A percentile compares a stretch with the other conserved stretches of the same genome.
Conservation (phyloP, 2,797 vertebrate genomes). For the Jordanella pulchra region DNA sequence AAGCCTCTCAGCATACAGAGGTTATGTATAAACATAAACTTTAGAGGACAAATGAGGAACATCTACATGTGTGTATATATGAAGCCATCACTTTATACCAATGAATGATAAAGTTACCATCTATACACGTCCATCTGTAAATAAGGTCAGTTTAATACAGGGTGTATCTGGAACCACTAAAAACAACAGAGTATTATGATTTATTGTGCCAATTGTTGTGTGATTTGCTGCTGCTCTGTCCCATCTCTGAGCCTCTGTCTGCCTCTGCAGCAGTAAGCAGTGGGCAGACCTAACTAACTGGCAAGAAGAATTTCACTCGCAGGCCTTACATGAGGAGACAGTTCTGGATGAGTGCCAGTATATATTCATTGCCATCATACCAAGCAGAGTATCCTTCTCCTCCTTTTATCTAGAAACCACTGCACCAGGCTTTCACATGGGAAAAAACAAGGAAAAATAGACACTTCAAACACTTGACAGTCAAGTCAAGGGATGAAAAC, state of each 20-base stretch:
- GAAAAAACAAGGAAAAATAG: conserved; percentile 49
- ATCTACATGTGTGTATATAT: no score
- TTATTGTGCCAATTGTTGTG: conserved; percentile 52
- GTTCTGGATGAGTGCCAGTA: conserved; percentile 54
- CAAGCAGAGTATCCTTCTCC: conserved; percentile 44
- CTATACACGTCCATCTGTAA: conserved; percentile 9
- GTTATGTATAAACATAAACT: no score
- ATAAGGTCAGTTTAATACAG: conserved; percentile 23
- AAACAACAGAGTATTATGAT: conserved; percentile 40
- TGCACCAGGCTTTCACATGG: conserved; percentile 37
- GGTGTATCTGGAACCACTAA: conserved; percentile 31
- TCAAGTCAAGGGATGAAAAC: conserved; percentile 42
- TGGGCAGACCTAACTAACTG: conserved; percentile 61
- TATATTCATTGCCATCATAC: conserved; percentile 62
- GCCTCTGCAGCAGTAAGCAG: conserved; percentile 64
- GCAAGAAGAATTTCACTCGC: conserved; percentile 70
- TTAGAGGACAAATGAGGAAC: no score
- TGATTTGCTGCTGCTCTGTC: conserved; percentile 46
- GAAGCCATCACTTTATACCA: conserved; percentile 12
- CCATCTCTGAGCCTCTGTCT: conserved; percentile 52
- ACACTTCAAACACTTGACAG: conserved; percentile 61
- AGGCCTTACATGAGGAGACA: conserved; percentile 52
- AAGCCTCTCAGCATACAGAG: no score
- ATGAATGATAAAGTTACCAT: conserved; percentile 29
- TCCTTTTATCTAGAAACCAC: conserved; percentile 49